Conservation (phyloP, 53 echinoderm and acorn worm genomes). For the Holothuria leucospilota region DNA sequence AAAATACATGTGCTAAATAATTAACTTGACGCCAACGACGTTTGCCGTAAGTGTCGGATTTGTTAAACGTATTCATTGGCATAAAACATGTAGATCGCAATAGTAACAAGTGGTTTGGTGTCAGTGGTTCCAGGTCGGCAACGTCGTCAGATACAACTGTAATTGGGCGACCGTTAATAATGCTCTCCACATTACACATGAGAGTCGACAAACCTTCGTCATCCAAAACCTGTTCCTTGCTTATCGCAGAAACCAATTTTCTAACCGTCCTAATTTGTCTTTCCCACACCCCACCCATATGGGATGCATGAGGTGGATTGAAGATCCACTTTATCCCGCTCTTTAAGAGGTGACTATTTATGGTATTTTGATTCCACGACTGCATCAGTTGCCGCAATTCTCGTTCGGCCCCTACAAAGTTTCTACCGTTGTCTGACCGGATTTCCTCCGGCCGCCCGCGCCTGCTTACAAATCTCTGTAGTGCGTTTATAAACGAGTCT, state of each 20-base stretch:
- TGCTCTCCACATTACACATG: neutral
- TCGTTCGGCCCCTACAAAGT: too few species aligned
- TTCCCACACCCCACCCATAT: conserved; percentile 8
- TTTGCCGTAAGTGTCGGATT: neutral
- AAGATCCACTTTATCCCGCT: too few species aligned
- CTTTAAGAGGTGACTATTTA: neutral
- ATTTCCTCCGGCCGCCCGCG: too few species aligned
- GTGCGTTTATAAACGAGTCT: too few species aligned
- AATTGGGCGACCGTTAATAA: neutral
- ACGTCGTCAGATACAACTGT: conserved; percentile 7
- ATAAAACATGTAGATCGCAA: neutral
- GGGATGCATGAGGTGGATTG: neutral
- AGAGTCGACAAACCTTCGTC: neutral
- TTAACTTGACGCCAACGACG: too few species aligned
- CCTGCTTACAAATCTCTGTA: too few species aligned
- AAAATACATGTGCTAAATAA: neutral
- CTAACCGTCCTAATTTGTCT: neutral
- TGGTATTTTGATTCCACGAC: too few species aligned
- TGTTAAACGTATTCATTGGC: neutral
- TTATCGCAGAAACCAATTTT: neutral
- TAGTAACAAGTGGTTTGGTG: neutral
- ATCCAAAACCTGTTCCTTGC: neutral
- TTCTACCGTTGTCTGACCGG: too few species aligned
- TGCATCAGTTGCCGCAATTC: too few species aligned
- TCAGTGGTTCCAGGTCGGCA: neutral